Conservation (phyloP, 2,797 vertebrate species). For the Hirundo rustica region DNA sequence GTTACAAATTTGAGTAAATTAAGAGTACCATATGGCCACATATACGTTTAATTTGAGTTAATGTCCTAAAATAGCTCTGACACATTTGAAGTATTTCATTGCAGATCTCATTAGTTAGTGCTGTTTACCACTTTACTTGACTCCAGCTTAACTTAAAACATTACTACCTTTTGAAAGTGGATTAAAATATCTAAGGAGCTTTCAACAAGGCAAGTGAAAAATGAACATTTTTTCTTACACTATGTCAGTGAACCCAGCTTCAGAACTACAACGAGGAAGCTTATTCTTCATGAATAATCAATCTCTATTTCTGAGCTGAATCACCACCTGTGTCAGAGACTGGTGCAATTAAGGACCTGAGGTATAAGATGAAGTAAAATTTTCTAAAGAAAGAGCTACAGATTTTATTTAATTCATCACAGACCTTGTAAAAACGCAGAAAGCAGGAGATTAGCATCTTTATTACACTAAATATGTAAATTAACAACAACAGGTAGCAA, state of each 20-base stretch:
- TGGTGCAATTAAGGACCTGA: not conserved
- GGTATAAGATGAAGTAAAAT: not conserved
- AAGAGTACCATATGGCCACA: slow-evolving; percentile 10
- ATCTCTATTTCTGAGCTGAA: not conserved
- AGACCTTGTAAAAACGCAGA: not conserved
- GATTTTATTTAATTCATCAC: not conserved
- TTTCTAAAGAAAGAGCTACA: not conserved
- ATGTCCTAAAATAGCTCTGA: not conserved
- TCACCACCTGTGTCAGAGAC: not conserved
- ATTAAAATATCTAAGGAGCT: not conserved
- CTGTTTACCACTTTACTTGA: not conserved
- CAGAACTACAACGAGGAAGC: not conserved
- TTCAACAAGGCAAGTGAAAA: not conserved
- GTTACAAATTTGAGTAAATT: not conserved
- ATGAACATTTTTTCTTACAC: not conserved
- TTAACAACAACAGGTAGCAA: not conserved
- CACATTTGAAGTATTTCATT: not conserved
- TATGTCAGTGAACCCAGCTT: not conserved
- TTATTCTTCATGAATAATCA: not conserved
- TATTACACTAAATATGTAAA: not conserved
- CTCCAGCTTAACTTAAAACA: not conserved
- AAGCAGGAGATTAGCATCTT: not conserved
- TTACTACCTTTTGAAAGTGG: not conserved
- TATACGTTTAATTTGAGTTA: not conserved
- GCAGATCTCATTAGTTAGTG: not conserved